Percentiles rank a stretch among this genome's conserved stretches.
Conservation (phyloP, 1,140 invertebrate genomes). For the Phthorimaea operculella region DNA sequence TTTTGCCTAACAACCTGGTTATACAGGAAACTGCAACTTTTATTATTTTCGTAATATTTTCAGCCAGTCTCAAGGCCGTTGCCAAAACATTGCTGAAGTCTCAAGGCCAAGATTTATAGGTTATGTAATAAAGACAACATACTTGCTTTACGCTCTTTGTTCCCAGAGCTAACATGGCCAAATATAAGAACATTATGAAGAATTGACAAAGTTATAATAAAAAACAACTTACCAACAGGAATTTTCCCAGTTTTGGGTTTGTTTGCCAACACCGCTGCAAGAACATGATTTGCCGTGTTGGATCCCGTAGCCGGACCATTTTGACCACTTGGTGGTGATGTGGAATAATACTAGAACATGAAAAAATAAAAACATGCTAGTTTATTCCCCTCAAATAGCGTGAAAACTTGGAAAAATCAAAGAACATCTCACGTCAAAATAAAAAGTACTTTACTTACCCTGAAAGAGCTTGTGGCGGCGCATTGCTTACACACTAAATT, state of each 20-base stretch:
- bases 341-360: constrained; percentile 44
- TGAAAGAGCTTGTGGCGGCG: constrained; percentile 40
- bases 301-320: constrained; percentile 30
- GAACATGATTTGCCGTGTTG: constrained; percentile 60
- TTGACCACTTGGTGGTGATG: constrained; percentile 29
- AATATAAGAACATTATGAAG: no score
- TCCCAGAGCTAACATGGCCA: no score
- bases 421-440: background rate
- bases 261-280: constrained; percentile 62
- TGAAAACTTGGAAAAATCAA: constrained; percentile 8
- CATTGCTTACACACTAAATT: constrained; percentile 48
- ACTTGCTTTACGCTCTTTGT: background rate
- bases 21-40: no score
- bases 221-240: constrained; percentile 51
- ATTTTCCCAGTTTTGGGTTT: constrained; percentile 64
- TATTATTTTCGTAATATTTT: no score
- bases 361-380: constrained; percentile 4
- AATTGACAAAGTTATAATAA: no score
- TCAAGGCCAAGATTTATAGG: background rate
- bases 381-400: constrained; percentile 4
- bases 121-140: background rate
- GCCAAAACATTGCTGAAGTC: background rate
- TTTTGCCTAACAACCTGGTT: no score
- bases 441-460: constrained; percentile 28
- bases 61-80: background rate